A percentile compares a stretch with the other conserved stretches of the same genome.
These are phyloP conservation scores for Hylaeus volcanicus DNA, from an alignment of 1,140 invertebrate species.

Conservation along the genomic window DNA sequence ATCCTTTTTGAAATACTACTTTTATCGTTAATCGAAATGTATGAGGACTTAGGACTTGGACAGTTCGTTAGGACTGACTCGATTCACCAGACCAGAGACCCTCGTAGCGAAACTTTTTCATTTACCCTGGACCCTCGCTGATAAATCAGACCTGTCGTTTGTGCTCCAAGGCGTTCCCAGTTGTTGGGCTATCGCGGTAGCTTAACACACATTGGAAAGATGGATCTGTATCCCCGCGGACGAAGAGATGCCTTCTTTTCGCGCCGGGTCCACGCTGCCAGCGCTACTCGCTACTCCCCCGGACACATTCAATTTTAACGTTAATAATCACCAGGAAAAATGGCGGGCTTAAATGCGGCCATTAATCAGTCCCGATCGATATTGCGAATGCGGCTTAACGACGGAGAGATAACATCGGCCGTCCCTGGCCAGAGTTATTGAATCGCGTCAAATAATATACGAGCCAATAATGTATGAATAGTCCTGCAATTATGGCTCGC, in stretches of 20 bases:
- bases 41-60: too few species aligned
- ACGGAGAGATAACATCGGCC: conserved; percentile 69
- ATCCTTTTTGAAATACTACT: too few species aligned
- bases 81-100: neutral
- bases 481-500: conserved; percentile 70
- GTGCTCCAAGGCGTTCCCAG: conserved; percentile 55
- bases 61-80: too few species aligned
- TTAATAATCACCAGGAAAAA: conserved; percentile 71
- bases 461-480: conserved; percentile 76
- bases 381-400: conserved; percentile 73
- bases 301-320: conserved; percentile 72
- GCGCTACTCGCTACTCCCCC: conserved; percentile 8
- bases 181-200: conserved; percentile 40
- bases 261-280: conserved; percentile 55
- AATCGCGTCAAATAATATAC: conserved; percentile 77
- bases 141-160: conserved; percentile 57
- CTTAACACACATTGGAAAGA: conserved; percentile 55
- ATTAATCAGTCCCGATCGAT: conserved; percentile 73
- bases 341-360: conserved; percentile 63
- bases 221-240: conserved; percentile 36
- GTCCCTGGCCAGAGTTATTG: conserved; percentile 70
- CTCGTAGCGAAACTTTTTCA: conserved; percentile 45
- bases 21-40: too few species aligned
- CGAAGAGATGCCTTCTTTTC: conserved; percentile 46
- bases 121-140: conserved; percentile 38